These are phyloP conservation scores for Ennomos quercinarius DNA, from an alignment of 2,888 invertebrate genomes.

Conservation along the genomic window DNA sequence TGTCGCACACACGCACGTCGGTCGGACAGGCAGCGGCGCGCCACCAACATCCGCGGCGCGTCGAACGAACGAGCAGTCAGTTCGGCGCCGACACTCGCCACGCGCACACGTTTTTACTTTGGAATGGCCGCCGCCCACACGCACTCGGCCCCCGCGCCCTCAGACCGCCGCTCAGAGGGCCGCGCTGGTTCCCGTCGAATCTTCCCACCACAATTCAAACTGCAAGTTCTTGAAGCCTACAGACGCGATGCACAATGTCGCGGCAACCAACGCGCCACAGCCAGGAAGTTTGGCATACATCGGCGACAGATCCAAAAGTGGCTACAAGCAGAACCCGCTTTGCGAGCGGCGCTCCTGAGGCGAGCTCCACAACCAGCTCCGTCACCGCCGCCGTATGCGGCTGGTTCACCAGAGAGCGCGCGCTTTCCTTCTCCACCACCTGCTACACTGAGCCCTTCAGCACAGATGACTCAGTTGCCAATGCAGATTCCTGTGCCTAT, in stretches of 20 bases:
- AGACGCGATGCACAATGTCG: constrained; percentile 94
- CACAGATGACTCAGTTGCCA: constrained; percentile 52
- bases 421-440: constrained; percentile 75
- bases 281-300: constrained; percentile 95
- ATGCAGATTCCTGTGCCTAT: constrained; percentile 56
- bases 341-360: constrained; percentile 89
- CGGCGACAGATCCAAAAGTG: constrained; percentile 96
- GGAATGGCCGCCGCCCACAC: constrained; percentile 80
- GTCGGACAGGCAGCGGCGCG: constrained; percentile 80
- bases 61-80: constrained; percentile 77
- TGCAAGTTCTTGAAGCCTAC: constrained; percentile 95
- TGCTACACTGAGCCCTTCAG: constrained; percentile 48
- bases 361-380: constrained; percentile 80
- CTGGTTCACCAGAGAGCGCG: constrained; percentile 76
- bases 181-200: constrained; percentile 93
- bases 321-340: constrained; percentile 93
- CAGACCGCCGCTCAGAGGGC: constrained; percentile 81
- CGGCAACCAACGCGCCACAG: constrained; percentile 95
- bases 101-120: constrained; percentile 70
- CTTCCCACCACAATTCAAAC: constrained; percentile 95
- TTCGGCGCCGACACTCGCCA: constrained; percentile 81
- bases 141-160: constrained; percentile 76
- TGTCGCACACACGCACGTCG: constrained; percentile 77
- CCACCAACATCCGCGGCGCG: constrained; percentile 76
- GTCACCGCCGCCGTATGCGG: constrained; percentile 77